A percentile compares a stretch with the other conserved stretches of the same genome.
Conservation (phyloP, 2,113 vertebrate species). For the Cacatua alba region DNA sequence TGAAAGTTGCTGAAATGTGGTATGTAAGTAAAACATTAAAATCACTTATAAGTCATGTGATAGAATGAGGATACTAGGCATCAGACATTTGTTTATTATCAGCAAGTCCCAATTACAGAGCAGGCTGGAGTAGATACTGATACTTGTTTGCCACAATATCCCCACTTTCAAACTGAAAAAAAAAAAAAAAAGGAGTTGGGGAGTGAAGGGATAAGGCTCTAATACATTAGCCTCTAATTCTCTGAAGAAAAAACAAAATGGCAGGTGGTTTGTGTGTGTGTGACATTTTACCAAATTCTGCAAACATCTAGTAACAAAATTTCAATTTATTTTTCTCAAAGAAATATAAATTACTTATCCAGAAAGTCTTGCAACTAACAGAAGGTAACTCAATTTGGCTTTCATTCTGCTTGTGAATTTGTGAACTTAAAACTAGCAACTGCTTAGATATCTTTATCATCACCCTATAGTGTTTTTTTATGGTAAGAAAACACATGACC, state of each 20-base stretch:
- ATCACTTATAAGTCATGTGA: not conserved
- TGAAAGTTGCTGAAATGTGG: not conserved
- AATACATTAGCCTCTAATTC: not conserved
- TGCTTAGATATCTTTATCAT: not conserved
- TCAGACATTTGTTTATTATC: not conserved
- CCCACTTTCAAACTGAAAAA: not conserved
- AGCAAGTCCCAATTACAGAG: not conserved
- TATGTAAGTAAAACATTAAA: not conserved
- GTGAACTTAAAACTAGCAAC: slow-evolving; percentile 23
- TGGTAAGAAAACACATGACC: not conserved
- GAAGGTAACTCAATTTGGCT: not conserved
- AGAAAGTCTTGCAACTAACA: not conserved
- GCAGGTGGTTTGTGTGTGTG: not conserved
- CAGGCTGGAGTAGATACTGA: not conserved
- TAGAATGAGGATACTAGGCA: not conserved
- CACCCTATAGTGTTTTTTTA: not conserved
- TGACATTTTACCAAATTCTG: not conserved
- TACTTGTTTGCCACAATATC: not conserved
- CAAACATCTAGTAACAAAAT: not conserved
- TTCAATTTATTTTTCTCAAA: not conserved
- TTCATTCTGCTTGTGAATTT: slow-evolving; percentile 2
- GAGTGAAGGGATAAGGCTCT: accelerated
- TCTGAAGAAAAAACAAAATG: not conserved
- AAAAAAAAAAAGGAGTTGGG: accelerated
- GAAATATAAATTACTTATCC: not conserved